phyloP scores from a whole-genome alignment of 64 coral and sea anemone genomes.

The Stichodactyla helianthus region DNA sequence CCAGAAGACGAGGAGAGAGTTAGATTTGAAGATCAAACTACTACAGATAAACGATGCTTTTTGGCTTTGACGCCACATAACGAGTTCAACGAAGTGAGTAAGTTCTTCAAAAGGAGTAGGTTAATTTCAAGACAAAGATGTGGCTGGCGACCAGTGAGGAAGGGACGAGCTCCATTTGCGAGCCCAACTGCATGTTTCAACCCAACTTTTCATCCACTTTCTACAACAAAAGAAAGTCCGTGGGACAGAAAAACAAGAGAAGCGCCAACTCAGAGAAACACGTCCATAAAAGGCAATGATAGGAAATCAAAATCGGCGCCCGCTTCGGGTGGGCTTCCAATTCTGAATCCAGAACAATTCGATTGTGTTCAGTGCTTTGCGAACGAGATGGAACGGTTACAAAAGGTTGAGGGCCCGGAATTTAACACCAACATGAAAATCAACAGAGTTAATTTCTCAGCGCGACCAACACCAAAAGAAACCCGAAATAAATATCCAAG shows the following conservation, averaged over 20 bases:
- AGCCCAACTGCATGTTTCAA: neutral
- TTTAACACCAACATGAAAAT: conserved; percentile 34
- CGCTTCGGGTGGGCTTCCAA: neutral
- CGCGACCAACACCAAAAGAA: conserved; percentile 26
- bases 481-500: neutral
- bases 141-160: neutral
- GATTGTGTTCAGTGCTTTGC: conserved; percentile 10
- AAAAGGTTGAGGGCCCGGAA: neutral
- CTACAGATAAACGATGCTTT: neutral
- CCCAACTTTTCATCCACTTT: conserved; percentile 9
- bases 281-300: neutral
- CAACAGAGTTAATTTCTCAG: conserved; percentile 47
- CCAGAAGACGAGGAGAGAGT: neutral
- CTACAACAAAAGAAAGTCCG: neutral
- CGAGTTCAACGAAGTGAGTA: neutral
- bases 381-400: conserved; percentile 8
- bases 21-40: neutral
- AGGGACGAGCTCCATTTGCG: neutral
- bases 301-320: conserved; percentile 4
- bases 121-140: neutral
- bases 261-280: neutral
- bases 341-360: neutral
- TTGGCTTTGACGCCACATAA: neutral
- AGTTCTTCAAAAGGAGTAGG: neutral
- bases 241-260: neutral